These are phyloP conservation scores for Zenarchopterus dispar DNA, from an alignment of 2,797 vertebrate species.

Conservation along the genomic window DNA sequence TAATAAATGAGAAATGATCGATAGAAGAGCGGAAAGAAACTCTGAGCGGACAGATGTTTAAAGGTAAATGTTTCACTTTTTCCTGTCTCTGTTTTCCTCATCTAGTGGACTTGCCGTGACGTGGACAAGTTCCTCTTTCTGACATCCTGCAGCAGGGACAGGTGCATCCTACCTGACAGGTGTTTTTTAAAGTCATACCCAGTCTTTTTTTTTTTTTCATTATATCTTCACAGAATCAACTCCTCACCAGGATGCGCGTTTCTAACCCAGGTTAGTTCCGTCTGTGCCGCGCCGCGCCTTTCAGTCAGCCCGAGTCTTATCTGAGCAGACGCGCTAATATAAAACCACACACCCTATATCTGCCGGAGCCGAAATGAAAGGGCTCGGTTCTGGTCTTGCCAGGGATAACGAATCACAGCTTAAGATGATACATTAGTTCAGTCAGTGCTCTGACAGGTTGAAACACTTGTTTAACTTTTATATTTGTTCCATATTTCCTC, in stretches of 20 bases:
- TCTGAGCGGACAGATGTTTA: too few relatives aligned
- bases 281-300: not conserved
- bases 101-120: conserved; percentile 35
- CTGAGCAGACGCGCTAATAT: not conserved
- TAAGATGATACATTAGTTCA: too few relatives aligned
- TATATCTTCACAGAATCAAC: not conserved
- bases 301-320: not conserved
- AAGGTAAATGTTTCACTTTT: conserved; percentile 30
- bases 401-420: too few relatives aligned
- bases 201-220: not conserved
- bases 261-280: not conserved
- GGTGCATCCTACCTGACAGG: conserved; percentile 35
- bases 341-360: not conserved
- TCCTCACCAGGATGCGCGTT: not conserved
- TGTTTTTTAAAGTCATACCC: not conserved
- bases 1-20: not conserved
- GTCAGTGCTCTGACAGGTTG: too few relatives aligned
- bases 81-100: not conserved
- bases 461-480: too few relatives aligned
- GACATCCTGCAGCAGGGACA: conserved; percentile 3
- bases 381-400: too few relatives aligned
- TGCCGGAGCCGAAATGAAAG: too few relatives aligned
- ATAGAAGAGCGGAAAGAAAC: not conserved
- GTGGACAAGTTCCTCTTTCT: conserved; percentile 44
- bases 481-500: too few relatives aligned